Percentiles rank a stretch among this genome's conserved stretches.
Evolutionary conservation across 2,888 invertebrate species (phyloP).

Genomic region (Lepidonotus clava): DNA sequence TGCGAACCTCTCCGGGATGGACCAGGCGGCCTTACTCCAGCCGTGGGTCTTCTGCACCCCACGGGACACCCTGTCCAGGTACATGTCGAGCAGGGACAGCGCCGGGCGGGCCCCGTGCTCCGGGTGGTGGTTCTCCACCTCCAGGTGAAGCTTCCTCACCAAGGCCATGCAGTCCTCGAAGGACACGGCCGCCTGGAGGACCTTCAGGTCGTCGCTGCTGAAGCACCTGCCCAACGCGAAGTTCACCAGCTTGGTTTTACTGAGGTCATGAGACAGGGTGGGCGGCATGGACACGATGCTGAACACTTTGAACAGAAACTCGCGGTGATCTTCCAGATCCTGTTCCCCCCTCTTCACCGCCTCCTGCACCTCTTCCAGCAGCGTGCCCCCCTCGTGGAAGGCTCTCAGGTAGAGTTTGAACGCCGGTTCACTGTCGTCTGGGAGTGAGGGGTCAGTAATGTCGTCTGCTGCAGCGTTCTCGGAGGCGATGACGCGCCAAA

Average conservation of each 20-base stretch:
- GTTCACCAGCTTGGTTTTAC: conserved; percentile 10
- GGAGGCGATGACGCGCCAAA: conserved; percentile 28
- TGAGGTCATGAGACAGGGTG: conserved; percentile 30
- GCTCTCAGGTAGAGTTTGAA: background rate
- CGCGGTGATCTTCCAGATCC: conserved; percentile 32
- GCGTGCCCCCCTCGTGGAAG: background rate
- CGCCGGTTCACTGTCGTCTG: background rate
- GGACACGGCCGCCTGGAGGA: background rate
- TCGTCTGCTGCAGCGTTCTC: background rate
- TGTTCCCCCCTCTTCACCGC: conserved; percentile 1
- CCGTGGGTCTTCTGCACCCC: conserved; percentile 16
- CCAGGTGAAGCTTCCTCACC: conserved; percentile 27
- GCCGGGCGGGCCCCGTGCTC: conserved; percentile 24
- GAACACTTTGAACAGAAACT: conserved; percentile 39
- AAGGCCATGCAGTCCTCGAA: conserved; percentile 12
- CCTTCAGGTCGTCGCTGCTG: background rate
- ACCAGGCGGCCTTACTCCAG: conserved; percentile 30
- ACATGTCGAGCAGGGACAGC: conserved; percentile 12
- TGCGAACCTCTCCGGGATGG: conserved; percentile 5
- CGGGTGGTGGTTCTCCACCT: conserved; percentile 43
- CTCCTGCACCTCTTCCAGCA: background rate
- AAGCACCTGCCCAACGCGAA: conserved; percentile 27
- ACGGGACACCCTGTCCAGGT: conserved; percentile 23
- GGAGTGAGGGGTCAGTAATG: background rate
- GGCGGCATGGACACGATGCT: conserved; percentile 1